Percentiles rank a stretch among this genome's conserved stretches.
Conservation (phyloP, 2,888 invertebrate species). For the Ennomos quercinarius region DNA sequence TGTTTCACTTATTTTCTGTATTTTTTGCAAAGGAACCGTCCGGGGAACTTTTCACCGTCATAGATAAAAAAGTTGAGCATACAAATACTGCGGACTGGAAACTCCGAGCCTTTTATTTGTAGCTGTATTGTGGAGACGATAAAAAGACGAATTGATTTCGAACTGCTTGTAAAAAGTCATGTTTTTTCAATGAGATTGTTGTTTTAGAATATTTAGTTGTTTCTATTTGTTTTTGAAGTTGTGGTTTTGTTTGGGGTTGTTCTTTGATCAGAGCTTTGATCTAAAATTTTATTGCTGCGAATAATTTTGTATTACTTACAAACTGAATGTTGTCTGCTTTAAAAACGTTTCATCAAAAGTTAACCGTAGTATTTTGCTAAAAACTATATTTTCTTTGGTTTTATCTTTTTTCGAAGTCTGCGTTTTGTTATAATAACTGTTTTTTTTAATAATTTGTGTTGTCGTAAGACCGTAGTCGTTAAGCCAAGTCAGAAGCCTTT, state of each 20-base stretch:
- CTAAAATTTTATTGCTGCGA: too few species aligned
- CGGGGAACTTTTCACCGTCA: slow-evolving; percentile 28
- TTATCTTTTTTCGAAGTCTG: not conserved
- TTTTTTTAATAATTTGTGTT: too few species aligned
- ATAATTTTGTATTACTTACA: too few species aligned
- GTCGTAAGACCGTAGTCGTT: too few species aligned
- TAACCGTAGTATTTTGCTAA: too few species aligned
- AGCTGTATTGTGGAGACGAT: slow-evolving; percentile 18
- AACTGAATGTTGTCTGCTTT: too few species aligned
- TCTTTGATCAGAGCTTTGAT: too few species aligned
- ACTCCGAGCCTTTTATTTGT: slow-evolving; percentile 27
- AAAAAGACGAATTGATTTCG: slow-evolving; percentile 30
- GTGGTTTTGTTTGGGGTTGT: slow-evolving; percentile 9
- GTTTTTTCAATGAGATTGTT: slow-evolving; percentile 16
- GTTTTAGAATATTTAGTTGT: slow-evolving; percentile 8
- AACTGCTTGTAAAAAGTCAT: slow-evolving; percentile 26
- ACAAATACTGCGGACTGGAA: slow-evolving; percentile 30
- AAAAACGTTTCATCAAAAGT: not conserved
- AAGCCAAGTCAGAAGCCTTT: too few species aligned
- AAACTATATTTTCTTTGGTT: not conserved
- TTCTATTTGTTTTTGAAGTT: slow-evolving; percentile 14
- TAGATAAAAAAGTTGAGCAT: slow-evolving; percentile 37
- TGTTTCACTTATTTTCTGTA: slow-evolving; percentile 33
- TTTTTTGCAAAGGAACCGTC: slow-evolving; percentile 25
- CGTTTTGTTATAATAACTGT: too few species aligned